These are phyloP conservation scores for Neocrepidodera transversa DNA, from an alignment of 2,888 invertebrate genomes.

Conservation along the genomic window DNA sequence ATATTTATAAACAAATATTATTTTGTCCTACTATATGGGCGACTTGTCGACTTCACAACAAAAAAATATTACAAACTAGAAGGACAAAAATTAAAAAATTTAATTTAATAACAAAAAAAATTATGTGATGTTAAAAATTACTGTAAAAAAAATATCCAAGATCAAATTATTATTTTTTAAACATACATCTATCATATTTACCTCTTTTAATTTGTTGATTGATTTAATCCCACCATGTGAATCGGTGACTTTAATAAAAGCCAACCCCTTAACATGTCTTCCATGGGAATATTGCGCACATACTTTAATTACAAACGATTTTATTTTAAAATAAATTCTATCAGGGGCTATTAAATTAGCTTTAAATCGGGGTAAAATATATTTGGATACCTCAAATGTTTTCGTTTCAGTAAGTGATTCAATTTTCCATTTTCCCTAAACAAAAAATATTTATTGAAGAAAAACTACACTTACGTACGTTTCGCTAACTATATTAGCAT, in stretches of 20 bases:
- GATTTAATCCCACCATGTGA: conserved; percentile 43
- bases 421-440: conserved; percentile 65
- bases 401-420: conserved; percentile 59
- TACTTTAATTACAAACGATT: conserved; percentile 61
- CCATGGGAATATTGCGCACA: conserved; percentile 70
- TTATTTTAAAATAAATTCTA: conserved; percentile 61
- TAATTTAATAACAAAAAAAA: too few relatives aligned
- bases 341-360: conserved; percentile 64
- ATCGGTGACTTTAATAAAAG: conserved; percentile 58
- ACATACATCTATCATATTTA: too few relatives aligned
- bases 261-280: conserved; percentile 65
- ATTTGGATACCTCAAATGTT: conserved; percentile 64
- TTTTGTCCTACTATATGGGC: too few relatives aligned
- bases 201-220: conserved; percentile 49
- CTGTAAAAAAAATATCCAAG: too few relatives aligned
- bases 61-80: too few relatives aligned
- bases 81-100: too few relatives aligned
- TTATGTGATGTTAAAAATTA: too few relatives aligned
- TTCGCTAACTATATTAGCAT: too few relatives aligned
- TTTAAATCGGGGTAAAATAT: conserved; percentile 68
- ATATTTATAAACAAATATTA: too few relatives aligned
- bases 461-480: too few relatives aligned
- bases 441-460: background rate
- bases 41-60: too few relatives aligned
- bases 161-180: too few relatives aligned